A percentile compares a stretch with the other conserved stretches of the same genome.
These are phyloP conservation scores for Gobio occitaniae DNA, from an alignment of 2,797 vertebrate genomes.

Conservation along the genomic window DNA sequence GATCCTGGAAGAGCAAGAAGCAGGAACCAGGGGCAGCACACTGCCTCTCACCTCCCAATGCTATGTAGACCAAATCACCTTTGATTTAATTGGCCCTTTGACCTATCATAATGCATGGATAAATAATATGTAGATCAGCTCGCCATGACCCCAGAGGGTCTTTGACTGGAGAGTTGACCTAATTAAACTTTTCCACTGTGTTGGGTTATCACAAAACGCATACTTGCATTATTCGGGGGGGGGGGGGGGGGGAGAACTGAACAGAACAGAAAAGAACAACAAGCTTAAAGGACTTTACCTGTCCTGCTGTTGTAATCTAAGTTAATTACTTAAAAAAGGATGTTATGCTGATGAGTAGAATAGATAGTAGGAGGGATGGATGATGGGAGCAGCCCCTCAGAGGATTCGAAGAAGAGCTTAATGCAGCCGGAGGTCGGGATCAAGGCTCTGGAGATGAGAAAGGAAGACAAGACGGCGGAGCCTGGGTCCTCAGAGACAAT, in stretches of 20 bases:
- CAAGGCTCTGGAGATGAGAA: slow-evolving; percentile 54
- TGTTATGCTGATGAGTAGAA: slow-evolving; percentile 6
- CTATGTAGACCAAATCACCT: slow-evolving; percentile 55
- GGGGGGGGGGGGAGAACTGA: no score
- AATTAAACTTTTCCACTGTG: slow-evolving; percentile 38
- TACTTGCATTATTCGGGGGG: background rate
- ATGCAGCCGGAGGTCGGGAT: slow-evolving; percentile 51
- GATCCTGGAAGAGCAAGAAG: slow-evolving; percentile 28
- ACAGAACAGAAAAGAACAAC: background rate
- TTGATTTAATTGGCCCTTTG: slow-evolving; percentile 55
- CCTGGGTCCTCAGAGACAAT: slow-evolving; percentile 39
- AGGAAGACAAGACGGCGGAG: slow-evolving; percentile 52
- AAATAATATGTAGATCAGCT: slow-evolving; percentile 44
- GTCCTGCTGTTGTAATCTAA: slow-evolving; percentile 41
- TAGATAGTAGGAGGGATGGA: slow-evolving; percentile 5
- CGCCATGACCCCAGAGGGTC: slow-evolving; percentile 26
- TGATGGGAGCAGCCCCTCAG: slow-evolving; percentile 11
- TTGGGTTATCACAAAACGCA: slow-evolving; percentile 19
- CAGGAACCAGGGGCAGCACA: slow-evolving; percentile 28
- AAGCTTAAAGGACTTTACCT: slow-evolving; percentile 41
- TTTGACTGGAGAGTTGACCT: slow-evolving; percentile 35
- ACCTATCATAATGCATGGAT: slow-evolving; percentile 45
- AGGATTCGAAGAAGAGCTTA: slow-evolving; percentile 42
- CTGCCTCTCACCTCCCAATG: slow-evolving; percentile 1
- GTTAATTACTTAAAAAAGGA: slow-evolving; percentile 42